phyloP scores from a whole-genome alignment of 35 echinoderm and acorn worm species.

The Lytechinus variegatus region DNA sequence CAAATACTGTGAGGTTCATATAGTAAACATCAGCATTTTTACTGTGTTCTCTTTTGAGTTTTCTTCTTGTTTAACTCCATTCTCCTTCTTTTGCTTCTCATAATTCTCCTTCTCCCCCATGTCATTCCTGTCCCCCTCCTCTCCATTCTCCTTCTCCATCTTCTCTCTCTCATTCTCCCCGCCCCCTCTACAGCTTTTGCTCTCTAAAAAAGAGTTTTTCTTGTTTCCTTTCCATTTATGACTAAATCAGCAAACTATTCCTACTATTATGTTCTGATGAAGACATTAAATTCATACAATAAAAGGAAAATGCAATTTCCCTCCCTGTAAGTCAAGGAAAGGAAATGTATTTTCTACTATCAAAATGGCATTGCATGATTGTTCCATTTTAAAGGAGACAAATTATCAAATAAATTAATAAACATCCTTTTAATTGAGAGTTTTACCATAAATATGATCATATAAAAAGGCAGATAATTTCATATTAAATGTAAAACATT shows the following conservation, averaged over 20 bases:
- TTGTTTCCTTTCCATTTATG: too few species aligned
- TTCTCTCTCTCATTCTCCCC: too few species aligned
- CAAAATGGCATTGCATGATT: not conserved
- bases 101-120: too few species aligned
- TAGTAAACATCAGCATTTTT: too few species aligned
- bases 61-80: not conserved
- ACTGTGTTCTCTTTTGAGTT: not conserved
- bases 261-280: too few species aligned
- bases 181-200: too few species aligned
- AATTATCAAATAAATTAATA: not conserved
- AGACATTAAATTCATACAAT: not conserved
- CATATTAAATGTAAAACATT: not conserved
- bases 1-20: too few species aligned
- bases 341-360: not conserved
- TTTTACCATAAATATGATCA: too few species aligned
- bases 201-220: too few species aligned
- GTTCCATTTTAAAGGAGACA: not conserved
- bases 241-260: too few species aligned
- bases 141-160: too few species aligned
- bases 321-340: not conserved
- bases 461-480: not conserved
- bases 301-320: not conserved
- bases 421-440: not conserved
- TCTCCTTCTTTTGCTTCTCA: not conserved
- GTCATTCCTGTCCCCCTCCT: too few species aligned